Evolutionary conservation across 2,888 invertebrate species (phyloP).

Genomic region (Calameuta filiformis): DNA sequence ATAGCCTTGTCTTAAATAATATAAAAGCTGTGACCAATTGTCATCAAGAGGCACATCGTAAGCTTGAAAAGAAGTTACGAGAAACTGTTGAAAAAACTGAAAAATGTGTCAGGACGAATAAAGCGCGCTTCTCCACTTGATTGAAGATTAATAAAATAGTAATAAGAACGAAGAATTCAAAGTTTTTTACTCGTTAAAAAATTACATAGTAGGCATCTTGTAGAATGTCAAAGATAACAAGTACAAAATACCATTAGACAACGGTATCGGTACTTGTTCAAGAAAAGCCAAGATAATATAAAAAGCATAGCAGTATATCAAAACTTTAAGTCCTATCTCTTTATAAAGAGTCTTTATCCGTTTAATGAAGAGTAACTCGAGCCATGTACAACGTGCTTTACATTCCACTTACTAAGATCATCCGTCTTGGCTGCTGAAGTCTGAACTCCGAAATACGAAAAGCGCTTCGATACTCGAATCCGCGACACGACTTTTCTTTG

Average conservation of each 20-base stretch:
- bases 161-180: neutral
- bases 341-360: neutral
- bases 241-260: neutral
- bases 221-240: neutral
- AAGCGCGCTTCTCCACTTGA: neutral
- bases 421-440: neutral
- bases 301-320: neutral
- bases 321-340: neutral
- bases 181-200: neutral
- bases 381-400: neutral
- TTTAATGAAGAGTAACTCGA: neutral
- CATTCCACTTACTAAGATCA: neutral
- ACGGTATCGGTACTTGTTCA: neutral
- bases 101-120: neutral
- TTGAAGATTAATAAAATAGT: neutral
- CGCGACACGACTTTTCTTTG: neutral
- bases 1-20: neutral
- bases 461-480: neutral
- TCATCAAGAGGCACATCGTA: slow-evolving; percentile 12
- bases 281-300: neutral
- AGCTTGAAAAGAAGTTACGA: slow-evolving; percentile 6
- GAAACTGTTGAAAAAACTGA: slow-evolving; percentile 5
- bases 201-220: neutral
- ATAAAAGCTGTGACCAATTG: slow-evolving; percentile 10
- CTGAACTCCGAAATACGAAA: neutral